phyloP scores from a whole-genome alignment of 2,888 invertebrate genomes.

The Scaptomyza cyrtandrae region DNA sequence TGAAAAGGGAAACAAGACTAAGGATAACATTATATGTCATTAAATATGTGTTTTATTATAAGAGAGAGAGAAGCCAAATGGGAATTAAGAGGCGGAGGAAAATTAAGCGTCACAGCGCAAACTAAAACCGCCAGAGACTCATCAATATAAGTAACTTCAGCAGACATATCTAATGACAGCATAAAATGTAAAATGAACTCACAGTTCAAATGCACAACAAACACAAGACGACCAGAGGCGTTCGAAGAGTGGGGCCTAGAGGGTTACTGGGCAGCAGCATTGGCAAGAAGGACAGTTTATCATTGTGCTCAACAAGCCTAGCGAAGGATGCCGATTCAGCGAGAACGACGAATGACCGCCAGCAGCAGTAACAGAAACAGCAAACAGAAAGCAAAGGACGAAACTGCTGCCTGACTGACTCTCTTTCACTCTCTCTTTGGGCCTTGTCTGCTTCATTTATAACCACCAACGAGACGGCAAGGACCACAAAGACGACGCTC shows the following conservation, averaged over 20 bases:
- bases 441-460: conserved; percentile 57
- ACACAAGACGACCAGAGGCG: neutral
- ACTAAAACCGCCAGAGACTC: conserved; percentile 33
- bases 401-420: neutral
- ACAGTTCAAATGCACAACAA: conserved; percentile 34
- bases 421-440: conserved; percentile 10
- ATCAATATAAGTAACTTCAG: conserved; percentile 50
- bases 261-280: neutral
- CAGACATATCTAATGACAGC: conserved; percentile 58
- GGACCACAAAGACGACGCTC: conserved; percentile 53
- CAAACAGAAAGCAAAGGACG: neutral
- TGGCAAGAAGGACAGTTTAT: conserved; percentile 60
- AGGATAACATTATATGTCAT: conserved; percentile 21
- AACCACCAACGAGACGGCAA: conserved; percentile 65
- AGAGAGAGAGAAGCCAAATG: neutral
- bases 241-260: neutral
- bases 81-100: conserved; percentile 14
- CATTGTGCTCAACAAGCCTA: conserved; percentile 65
- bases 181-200: conserved; percentile 59
- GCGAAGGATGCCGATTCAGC: conserved; percentile 60
- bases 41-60: conserved; percentile 15
- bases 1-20: conserved; percentile 34
- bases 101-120: conserved; percentile 39
- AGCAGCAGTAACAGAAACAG: conserved; percentile 20
- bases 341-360: conserved; percentile 53